Percentiles rank a stretch among this genome's conserved stretches.
phyloP scores from a whole-genome alignment of 2,888 invertebrate species.

The Esperia sulphurella region DNA sequence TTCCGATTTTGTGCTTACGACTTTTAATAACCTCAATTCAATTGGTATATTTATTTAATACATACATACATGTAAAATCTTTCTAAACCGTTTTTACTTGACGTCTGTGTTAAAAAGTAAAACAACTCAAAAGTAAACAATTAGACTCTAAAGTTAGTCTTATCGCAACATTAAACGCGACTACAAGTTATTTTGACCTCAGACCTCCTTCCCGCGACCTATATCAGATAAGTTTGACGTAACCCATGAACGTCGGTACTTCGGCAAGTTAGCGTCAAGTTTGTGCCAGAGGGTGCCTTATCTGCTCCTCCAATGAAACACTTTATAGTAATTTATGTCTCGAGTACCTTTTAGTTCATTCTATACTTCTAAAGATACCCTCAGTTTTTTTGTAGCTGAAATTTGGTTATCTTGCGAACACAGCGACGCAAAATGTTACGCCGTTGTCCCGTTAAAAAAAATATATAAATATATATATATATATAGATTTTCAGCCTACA shows the following conservation, averaged over 20 bases:
- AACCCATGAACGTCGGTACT: conserved; percentile 43
- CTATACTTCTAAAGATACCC: conserved; percentile 19
- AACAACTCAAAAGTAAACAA: neutral
- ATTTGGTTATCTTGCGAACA: conserved; percentile 14
- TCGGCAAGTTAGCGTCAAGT: conserved; percentile 49
- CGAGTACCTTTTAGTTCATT: conserved; percentile 33
- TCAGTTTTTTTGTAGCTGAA: conserved; percentile 8
- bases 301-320: conserved; percentile 54
- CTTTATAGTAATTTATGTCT: conserved; percentile 67
- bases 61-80: too few species aligned
- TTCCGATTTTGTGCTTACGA: too few species aligned
- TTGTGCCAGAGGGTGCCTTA: conserved; percentile 52
- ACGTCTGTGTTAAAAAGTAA: too few species aligned
- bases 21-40: too few species aligned
- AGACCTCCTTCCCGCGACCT: conserved; percentile 51
- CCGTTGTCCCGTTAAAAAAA: conserved; percentile 11
- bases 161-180: conserved; percentile 45
- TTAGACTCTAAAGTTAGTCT: conserved; percentile 22
- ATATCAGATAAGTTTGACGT: conserved; percentile 68
- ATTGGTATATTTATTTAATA: too few species aligned
- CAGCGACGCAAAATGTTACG: conserved; percentile 8
- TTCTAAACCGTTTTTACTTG: too few species aligned
- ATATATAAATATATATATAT: too few species aligned
- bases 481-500: too few species aligned
- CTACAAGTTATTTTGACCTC: conserved; percentile 62